Evolutionary conservation across 2,888 invertebrate genomes (phyloP).

Genomic region (Pterostichus madidus): DNA sequence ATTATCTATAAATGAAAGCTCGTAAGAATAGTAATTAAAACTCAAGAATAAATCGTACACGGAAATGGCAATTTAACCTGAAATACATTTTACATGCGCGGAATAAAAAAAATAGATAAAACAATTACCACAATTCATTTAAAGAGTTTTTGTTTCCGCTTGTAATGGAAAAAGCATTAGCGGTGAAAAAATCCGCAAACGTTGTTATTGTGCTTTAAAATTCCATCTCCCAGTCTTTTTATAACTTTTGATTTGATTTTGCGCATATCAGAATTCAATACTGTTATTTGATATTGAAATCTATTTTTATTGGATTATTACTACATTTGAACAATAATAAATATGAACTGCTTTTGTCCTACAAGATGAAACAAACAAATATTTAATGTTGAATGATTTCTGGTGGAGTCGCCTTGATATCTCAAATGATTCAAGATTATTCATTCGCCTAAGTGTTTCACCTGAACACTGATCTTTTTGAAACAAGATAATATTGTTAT

Average conservation of each 20-base stretch:
- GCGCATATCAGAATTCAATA: no score
- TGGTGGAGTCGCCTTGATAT: no score
- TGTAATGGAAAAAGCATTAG: constrained; percentile 53
- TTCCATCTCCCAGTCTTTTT: constrained; percentile 36
- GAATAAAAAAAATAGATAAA: constrained; percentile 51
- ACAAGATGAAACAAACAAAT: no score
- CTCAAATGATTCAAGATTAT: no score
- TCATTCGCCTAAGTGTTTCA: no score
- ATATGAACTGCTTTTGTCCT: no score
- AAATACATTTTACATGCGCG: constrained; percentile 49
- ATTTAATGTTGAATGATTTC: no score
- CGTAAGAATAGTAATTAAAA: constrained; percentile 44
- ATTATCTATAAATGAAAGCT: constrained; percentile 39
- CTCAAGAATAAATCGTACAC: constrained; percentile 48
- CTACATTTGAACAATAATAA: no score
- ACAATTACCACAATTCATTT: constrained; percentile 60
- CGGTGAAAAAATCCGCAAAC: constrained; percentile 42
- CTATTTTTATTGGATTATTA: no score
- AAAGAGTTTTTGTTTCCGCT: constrained; percentile 57
- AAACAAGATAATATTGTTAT: no score
- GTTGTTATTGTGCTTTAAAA: constrained; percentile 40
- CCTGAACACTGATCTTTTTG: no score
- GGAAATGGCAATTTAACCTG: constrained; percentile 57
- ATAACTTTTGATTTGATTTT: constrained; percentile 21
- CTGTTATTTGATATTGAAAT: no score